These are phyloP conservation scores for Rotaria macrura DNA, from an alignment of 2,888 invertebrate genomes.

Conservation along the genomic window DNA sequence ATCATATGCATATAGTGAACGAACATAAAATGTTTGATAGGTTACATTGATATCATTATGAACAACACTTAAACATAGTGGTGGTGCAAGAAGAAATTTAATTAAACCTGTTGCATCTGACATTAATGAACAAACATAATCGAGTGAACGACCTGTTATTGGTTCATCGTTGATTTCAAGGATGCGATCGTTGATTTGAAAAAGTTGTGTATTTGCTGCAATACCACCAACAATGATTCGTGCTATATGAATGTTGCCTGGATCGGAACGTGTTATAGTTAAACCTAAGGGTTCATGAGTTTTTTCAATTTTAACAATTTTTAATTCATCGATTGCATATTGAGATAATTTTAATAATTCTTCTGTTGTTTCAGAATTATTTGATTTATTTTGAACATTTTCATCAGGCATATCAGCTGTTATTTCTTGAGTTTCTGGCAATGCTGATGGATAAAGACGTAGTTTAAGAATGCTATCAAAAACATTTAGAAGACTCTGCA, in stretches of 20 bases:
- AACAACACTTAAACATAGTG: background rate
- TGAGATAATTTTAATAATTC: conserved; percentile 20
- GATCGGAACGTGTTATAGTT: background rate
- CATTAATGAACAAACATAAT: conserved; percentile 9
- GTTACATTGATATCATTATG: background rate
- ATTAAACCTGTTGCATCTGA: background rate
- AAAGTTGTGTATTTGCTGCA: background rate
- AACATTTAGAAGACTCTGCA: background rate
- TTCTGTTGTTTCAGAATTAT: background rate
- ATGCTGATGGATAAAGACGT: background rate
- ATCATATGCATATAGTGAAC: background rate
- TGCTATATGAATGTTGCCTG: background rate
- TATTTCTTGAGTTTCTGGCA: background rate
- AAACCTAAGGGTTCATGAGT: conserved; percentile 9
- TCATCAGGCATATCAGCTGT: background rate
- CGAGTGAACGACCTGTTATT: background rate
- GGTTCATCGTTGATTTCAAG: conserved; percentile 15
- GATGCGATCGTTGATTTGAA: conserved; percentile 8
- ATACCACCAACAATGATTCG: conserved; percentile 4
- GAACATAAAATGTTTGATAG: conserved; percentile 4
- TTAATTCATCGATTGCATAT: conserved; percentile 17
- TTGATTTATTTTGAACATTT: background rate
- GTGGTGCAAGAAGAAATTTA: conserved; percentile 18
- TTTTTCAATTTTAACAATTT: conserved; percentile 19
- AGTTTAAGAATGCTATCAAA: background rate